Base-by-base conservation (phyloP, 2,113 vertebrate genomes). In the Thunnus thynnus region DNA sequence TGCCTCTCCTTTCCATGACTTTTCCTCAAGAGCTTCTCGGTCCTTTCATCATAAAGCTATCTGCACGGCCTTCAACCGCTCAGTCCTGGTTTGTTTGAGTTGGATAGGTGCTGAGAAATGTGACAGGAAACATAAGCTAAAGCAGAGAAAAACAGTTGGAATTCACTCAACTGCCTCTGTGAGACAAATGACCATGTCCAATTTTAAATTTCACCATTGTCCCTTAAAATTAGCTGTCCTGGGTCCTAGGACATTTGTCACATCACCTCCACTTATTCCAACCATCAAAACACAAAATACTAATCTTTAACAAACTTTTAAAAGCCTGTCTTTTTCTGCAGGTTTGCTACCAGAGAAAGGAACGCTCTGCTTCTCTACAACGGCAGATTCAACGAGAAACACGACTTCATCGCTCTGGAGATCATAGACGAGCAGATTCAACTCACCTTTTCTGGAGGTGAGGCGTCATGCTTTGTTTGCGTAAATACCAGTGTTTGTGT, bases 381-480 rank as follows among this genome's bases (percentile, higher is more conserved):
- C 0, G 98, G 98, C 54, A 95, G 98, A 74, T 99, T 99, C 93
- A 99, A 99, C 0, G 97, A 99, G 89, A 99, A 99, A 74, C 98
- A 99, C 0, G 98, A 99, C 93, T 99, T 99, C 89, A 96, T 99
- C 20, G 98, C 98, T 5, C 86, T 99, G 92, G 98, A 99, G 95
- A 95, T 99, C 50, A 96, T 99, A n/a, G 94, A 95, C 1, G 97
- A 98, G 85, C 98, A 99, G 93, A 96, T 99, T 88, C 98, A 99
- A 92, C 96, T 99, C 85, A 98, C 97, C 0, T 99, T 99, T 95
- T 99, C 98, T 1, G 97, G 98, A 96, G 98, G 98, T 99, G 17
- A 91, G 91, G 47, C 51, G 50, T 48, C n/a, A 16, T 32, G 5
- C 0, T 69, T 51, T 58, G 20, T 82, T 13, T 30, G 22, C n/a